Evolutionary conservation across 2,797 vertebrate species (phyloP).

Genomic region (Emydoidea blandingii): DNA sequence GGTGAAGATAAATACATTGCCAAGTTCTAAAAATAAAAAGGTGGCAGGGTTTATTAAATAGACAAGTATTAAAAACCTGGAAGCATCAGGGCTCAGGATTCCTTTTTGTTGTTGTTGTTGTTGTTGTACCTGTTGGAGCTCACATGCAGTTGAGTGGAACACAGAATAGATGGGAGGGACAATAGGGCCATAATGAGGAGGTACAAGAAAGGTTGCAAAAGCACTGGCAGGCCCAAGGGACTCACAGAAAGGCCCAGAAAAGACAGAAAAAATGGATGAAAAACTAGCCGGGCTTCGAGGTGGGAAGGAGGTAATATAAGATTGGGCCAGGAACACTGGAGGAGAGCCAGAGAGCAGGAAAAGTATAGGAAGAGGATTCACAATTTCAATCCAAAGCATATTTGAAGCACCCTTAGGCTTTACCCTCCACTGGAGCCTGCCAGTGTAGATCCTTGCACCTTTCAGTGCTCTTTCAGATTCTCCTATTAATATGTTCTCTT

Average conservation of each 20-base stretch:
- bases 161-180: neutral
- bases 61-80: neutral
- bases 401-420: no score
- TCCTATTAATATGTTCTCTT: neutral
- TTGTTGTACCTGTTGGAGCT: accelerated
- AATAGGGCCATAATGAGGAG: neutral
- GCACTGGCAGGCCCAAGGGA: neutral
- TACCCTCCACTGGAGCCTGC: neutral
- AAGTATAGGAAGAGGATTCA: accelerated
- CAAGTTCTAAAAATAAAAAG: neutral
- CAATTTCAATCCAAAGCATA: neutral
- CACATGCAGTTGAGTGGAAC: neutral
- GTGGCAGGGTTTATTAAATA: neutral
- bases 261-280: neutral
- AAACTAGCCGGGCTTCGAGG: neutral
- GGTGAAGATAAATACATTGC: neutral
- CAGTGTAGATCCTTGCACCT: neutral
- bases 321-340: neutral
- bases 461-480: neutral
- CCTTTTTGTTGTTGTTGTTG: neutral
- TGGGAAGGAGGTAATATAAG: accelerated
- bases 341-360: neutral
- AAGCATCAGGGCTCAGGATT: neutral
- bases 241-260: neutral
- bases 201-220: neutral